Evolutionary conservation across 2,113 vertebrate genomes (phyloP).

Genomic region (Miniopterus natalensis): DNA sequence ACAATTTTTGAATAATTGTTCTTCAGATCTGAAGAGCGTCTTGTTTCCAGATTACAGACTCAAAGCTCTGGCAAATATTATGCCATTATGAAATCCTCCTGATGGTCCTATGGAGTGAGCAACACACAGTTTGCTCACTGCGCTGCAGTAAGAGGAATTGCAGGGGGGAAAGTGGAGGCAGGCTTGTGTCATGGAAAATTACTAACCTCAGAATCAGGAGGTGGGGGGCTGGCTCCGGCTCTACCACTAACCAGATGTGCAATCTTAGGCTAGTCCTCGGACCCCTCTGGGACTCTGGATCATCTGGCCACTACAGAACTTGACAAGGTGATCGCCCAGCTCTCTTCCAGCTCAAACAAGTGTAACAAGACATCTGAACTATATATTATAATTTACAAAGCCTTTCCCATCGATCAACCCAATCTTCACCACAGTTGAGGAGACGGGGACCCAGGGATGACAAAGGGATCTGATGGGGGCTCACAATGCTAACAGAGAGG

Average conservation of each 20-base stretch:
- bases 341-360: background rate
- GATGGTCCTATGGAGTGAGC: background rate
- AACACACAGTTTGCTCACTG: fast-evolving
- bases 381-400: background rate
- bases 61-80: background rate
- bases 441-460: background rate
- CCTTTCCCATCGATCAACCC: background rate
- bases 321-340: background rate
- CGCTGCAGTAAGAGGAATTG: fast-evolving
- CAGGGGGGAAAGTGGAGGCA: background rate
- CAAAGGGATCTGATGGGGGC: background rate
- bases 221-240: fast-evolving
- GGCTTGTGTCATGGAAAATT: background rate
- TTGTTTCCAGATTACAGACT: background rate
- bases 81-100: background rate
- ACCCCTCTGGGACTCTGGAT: background rate
- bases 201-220: background rate
- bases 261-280: background rate
- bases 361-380: background rate
- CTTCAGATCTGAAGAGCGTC: constrained; percentile 44
- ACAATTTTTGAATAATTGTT: constrained; percentile 49
- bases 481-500: background rate
- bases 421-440: background rate
- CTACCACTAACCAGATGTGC: background rate
- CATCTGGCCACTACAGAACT: background rate